These are phyloP conservation scores for Patella depressa DNA, from an alignment of 2,888 invertebrate genomes.

Conservation along the genomic window DNA sequence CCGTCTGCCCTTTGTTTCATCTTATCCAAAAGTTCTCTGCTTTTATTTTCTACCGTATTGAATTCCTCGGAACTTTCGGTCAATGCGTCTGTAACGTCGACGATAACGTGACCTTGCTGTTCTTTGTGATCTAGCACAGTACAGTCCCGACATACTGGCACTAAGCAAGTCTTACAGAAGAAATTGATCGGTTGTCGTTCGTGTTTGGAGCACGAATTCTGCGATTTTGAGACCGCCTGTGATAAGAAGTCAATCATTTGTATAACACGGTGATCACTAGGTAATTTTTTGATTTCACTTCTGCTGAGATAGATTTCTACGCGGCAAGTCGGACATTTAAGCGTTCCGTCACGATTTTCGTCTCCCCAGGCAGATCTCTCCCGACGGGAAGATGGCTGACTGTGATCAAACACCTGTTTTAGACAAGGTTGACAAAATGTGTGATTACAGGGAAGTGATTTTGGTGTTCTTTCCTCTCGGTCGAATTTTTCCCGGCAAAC, in stretches of 20 bases:
- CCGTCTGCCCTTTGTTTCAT: constrained; percentile 57
- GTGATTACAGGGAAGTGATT: constrained; percentile 64
- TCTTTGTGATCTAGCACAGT: constrained; percentile 65
- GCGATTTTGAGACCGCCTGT: constrained; percentile 55
- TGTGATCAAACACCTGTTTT: constrained; percentile 60
- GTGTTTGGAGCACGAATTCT: constrained; percentile 61
- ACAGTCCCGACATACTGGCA: constrained; percentile 63
- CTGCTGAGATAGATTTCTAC: constrained; percentile 61
- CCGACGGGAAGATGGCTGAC: constrained; percentile 50
- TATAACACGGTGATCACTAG: constrained; percentile 64
- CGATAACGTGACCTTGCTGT: constrained; percentile 55
- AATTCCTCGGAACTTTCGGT: constrained; percentile 58
- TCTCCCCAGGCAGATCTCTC: constrained; percentile 47
- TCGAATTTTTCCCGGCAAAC: constrained; percentile 60
- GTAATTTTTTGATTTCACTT: constrained; percentile 54
- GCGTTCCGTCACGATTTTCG: constrained; percentile 53
- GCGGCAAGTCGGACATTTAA: constrained; percentile 64
- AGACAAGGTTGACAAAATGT: constrained; percentile 63
- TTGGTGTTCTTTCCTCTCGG: constrained; percentile 52
- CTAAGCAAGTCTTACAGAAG: constrained; percentile 60
- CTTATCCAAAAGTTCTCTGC: constrained; percentile 50
- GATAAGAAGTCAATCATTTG: constrained; percentile 59
- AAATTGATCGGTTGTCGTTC: constrained; percentile 63
- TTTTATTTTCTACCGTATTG: constrained; percentile 50
- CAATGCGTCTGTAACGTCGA: constrained; percentile 57